Evolutionary conservation across 2,888 invertebrate species (phyloP), one percentile per base, ranked within the genome.

Genomic region (Caenorhabditis sp.): DNA sequence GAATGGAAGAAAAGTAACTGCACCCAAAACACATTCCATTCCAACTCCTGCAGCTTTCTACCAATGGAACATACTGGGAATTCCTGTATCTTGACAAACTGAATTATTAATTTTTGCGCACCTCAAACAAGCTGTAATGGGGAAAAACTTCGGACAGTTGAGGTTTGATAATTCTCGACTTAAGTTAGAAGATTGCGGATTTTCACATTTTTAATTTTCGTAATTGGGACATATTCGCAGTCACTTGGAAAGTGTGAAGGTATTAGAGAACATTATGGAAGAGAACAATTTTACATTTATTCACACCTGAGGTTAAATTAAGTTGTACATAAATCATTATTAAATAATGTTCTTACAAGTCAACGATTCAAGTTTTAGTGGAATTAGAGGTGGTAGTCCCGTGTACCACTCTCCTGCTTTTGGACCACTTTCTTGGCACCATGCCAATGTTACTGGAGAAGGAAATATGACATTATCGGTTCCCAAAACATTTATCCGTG

Each of bases 341-440:
- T 10, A 44, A 22, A 64, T 16, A 6, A 75, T 24, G 16, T 38
- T 35, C 28, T 38, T 12, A 22, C 77, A 79, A 31, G 61, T 51
- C 5, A 56, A 16, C 2, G 51, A 41, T 14, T 16, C 44, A n/a
- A 70, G 22, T 72, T 80, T 22, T 10, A 72, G 10, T 5, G 66
- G 73, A 16, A 38, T n/a, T 8, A 59, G 2, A 28, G 74, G 68
- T n/a, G 73, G 58, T 28, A 68, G 31, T 31, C 61, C 68, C 22
- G 51, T 68, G 14, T 68, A 75, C 74, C 80, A 81, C 26, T 19
- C 63, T 44, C 69, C 74, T 22, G 68, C 80, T 28, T 80, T 38
- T 2, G 51, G 1, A 2, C 73, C 80, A 12, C 58, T 51, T 31
- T 80, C 59, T 22, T 47, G 14, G 28, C 80, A 80, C 7, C 7